Base-by-base conservation (phyloP, 2,888 invertebrate genomes). In the Drosophila algonquin region DNA sequence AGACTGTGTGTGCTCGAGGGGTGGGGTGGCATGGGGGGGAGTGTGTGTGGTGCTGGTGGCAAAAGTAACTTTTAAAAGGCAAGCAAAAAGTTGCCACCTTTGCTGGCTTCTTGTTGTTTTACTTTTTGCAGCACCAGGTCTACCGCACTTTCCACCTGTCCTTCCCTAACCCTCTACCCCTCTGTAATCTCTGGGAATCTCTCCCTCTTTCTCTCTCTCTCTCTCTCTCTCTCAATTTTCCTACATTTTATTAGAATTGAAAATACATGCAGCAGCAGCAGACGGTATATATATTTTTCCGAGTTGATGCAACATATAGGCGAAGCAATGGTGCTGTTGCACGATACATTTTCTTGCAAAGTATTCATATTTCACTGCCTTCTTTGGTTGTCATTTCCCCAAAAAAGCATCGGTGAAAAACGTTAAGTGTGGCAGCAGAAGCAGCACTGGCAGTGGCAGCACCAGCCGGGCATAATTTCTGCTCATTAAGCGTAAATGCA, bases 231-330 rank as follows among this genome's bases (percentile, higher is more conserved):
- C 68, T 68, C 78, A 86, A 69, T 75, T 84, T 82, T 73, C 79
- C 76, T 75, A 88, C 88, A 88, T 84, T 84, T 84, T 86, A 88
- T 88, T 88, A 88, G 88, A 84, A 84, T 88, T 84, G 88, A 88
- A 84, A 88, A 88, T 84, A 82, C 80, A 84, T 82, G 89, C 88
- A 86, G 76, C 78, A 87, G 77, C 81, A 80, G 24, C 24, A 24
- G 24, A 24, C 24, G 24, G 24, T 24, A 24, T 24, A 24, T 24
- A 24, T 24, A 18, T 18, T 4, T 24, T 24, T 24, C 24, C 24
- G 24, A 24, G 80, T 78, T 83, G 86, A 74, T 82, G 88, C 83
- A 88, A 85, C 88, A 32, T 1, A 32, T 10, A 83, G 87, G 86
- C 88, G 76, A 88, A 83, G 65, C 61, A 55, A 63, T 73, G 48